These are phyloP conservation scores for Leptinotarsa texana DNA, from an alignment of 1,140 invertebrate genomes.

Conservation along the genomic window DNA sequence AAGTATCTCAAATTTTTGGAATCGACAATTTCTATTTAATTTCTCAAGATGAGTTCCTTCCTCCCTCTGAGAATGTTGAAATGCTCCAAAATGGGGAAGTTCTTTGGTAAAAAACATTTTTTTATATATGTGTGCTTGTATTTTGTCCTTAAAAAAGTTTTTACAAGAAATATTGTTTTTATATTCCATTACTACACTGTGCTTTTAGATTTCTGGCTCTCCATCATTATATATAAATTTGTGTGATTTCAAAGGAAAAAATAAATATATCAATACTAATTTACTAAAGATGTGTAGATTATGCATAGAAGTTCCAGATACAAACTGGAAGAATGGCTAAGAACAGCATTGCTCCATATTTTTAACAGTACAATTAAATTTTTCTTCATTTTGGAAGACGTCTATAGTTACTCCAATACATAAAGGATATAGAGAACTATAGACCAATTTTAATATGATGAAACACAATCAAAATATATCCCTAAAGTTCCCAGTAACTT, in stretches of 20 bases:
- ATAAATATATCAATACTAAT: neutral
- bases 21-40: constrained; percentile 29
- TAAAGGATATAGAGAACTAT: no score
- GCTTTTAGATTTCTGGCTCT: neutral
- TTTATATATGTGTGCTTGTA: neutral
- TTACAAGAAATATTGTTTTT: neutral
- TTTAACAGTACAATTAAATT: no score
- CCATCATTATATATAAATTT: neutral
- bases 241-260: neutral
- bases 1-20: constrained; percentile 21
- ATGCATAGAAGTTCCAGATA: no score
- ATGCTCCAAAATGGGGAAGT: constrained; percentile 28
- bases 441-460: no score
- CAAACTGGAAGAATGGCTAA: no score
- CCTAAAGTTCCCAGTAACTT: no score
- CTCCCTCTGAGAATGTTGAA: constrained; percentile 26
- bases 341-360: no score
- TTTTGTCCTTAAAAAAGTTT: neutral
- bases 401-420: no score
- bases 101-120: constrained; percentile 17
- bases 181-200: neutral
- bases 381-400: no score
- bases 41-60: constrained; percentile 28
- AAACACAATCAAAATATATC: no score
- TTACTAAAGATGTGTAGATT: no score